Evolutionary conservation across 2,888 invertebrate genomes (phyloP).

Genomic region (Torymus auratus): DNA sequence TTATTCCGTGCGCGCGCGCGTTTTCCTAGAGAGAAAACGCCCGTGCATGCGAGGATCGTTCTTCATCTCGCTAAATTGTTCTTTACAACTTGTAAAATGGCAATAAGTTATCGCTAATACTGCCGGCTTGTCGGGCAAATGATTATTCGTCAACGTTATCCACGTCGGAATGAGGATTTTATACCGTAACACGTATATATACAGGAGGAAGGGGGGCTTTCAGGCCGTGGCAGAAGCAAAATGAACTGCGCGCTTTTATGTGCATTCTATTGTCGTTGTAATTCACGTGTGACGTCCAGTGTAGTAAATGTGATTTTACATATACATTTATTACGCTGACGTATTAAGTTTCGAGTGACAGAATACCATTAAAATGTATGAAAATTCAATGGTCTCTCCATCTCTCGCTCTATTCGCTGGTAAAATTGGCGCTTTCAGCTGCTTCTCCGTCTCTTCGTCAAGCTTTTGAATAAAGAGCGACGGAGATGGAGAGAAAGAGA

Average conservation of each 20-base stretch:
- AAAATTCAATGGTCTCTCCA: constrained; percentile 48
- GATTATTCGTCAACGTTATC: no score
- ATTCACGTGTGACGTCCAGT: constrained; percentile 21
- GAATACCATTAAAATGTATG: constrained; percentile 47
- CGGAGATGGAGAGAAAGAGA: background rate
- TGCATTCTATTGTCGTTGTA: constrained; percentile 1
- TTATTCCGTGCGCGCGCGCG: background rate
- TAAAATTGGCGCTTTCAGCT: constrained; percentile 23
- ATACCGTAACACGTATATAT: no score
- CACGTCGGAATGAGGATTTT: no score
- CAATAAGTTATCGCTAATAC: constrained; percentile 10
- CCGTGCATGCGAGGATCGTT: background rate
- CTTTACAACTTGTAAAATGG: constrained; percentile 15
- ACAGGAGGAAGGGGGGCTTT: no score
- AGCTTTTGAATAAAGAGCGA: constrained; percentile 43
- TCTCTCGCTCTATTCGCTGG: no score
- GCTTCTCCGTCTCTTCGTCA: constrained; percentile 4
- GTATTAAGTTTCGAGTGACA: constrained; percentile 41
- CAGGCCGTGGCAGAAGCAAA: no score
- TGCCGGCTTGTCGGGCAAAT: no score
- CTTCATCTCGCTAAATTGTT: background rate
- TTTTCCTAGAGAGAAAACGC: no score
- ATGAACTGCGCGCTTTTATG: no score
- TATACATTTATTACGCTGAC: constrained; percentile 9
- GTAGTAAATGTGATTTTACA: constrained; percentile 26